Evolutionary conservation across 2,888 invertebrate genomes (phyloP).

Genomic region (Hemicrepidius hirtus): DNA sequence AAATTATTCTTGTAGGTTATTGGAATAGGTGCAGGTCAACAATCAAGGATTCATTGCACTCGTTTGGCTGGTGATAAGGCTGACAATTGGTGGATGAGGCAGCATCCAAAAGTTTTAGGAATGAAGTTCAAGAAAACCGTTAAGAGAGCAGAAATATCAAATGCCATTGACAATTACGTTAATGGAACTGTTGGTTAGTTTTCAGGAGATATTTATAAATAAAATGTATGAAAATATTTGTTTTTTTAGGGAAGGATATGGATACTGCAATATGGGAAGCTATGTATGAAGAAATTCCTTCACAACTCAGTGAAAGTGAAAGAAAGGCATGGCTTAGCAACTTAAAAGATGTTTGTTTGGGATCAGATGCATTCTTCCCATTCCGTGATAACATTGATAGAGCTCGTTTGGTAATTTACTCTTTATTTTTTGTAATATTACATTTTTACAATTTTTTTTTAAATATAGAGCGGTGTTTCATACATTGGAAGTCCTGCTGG

Average conservation of each 20-base stretch:
- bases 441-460: conserved; percentile 22
- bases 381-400: conserved; percentile 98
- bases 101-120: conserved; percentile 88
- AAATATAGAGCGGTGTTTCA: conserved; percentile 90
- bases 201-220: too few relatives aligned
- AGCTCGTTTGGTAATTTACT: conserved; percentile 83
- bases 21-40: conserved; percentile 99
- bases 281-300: conserved; percentile 84
- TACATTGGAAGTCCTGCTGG: conserved; percentile 96
- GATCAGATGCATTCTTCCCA: conserved; percentile 99
- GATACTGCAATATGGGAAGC: conserved; percentile 83
- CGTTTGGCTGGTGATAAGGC: conserved; percentile 98
- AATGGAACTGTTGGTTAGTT: conserved; percentile 90
- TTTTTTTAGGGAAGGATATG: conserved; percentile 83
- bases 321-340: conserved; percentile 81
- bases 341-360: conserved; percentile 87
- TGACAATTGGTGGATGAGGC: conserved; percentile 97
- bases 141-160: conserved; percentile 93
- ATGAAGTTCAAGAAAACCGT: conserved; percentile 91
- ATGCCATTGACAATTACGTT: conserved; percentile 96
- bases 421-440: conserved; percentile 17
- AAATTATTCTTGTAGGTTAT: conserved; percentile 75
- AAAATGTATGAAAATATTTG: conserved; percentile 36
- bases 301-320: conserved; percentile 80
- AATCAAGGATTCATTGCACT: conserved; percentile 98